Evolutionary conservation across 53 echinoderm and acorn worm genomes (phyloP), one percentile per base, ranked within the genome.

Genomic region (Crossaster papposus): DNA sequence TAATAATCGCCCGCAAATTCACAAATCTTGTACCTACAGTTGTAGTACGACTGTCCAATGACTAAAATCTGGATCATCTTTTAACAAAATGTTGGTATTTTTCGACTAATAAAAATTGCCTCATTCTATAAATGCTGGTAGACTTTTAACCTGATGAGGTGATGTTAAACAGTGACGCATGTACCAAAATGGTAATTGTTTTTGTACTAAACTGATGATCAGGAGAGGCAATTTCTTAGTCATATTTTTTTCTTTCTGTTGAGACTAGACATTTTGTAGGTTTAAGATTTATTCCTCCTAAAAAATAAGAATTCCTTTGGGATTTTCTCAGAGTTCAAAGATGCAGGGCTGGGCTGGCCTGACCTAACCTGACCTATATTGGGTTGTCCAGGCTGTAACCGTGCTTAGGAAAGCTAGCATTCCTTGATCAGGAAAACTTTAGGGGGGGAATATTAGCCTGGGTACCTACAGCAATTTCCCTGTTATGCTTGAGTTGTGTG

Each of bases 371-470:
- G 6, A 22, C 34, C 35, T 10, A 74, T 9, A 12, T 7, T 32
- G 35, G 24, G 33, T 33, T 15, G 22, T 13, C 33, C 75, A 50
- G 78, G 44, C 44, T 51, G n/a, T 26, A 78, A 3, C 24, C 38
- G 11, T 78, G 78, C 78, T 78, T 44, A 78, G 78, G 78, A 28
- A 51, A 78, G n/a, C n/a, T n/a, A n/a, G 78, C 78, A 78, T 44
- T 78, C 78, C 20, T 51, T 30, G 8, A 51, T 50, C 34, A n/a
- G 34, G 35, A 74, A 17, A 34, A 31, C 13, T 22, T 22, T 14
- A 23, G 72, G 30, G 72, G 30, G 8, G 26, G 11, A 36, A 74
- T 17, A 36, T 17, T 74, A 78, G 78, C 78, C 78, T 78, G 78
- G 78, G 37, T 78, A 0, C 17, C 38, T 50, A 7, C 5, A 74